Base-by-base conservation (phyloP, 2,797 vertebrate species). In the Diglossa cyanea region DNA sequence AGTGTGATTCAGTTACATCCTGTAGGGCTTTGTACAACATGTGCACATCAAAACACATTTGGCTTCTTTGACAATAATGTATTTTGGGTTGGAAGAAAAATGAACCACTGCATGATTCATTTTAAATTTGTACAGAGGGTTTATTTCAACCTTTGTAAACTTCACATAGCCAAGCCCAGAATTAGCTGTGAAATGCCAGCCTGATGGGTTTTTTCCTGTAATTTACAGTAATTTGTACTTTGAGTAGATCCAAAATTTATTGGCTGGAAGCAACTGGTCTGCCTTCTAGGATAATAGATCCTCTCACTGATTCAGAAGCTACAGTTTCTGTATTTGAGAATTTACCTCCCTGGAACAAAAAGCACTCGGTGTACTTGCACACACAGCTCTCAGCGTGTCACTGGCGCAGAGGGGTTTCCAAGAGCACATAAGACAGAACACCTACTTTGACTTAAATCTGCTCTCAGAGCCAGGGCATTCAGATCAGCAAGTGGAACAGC, bases 121-220 rank as follows among this genome's bases (percentile, higher is more conserved):
- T 92, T 92, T 72, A 73, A 79, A 53, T 84, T 71, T 61, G 31
- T 71, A 48, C 13, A 31, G 8, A 8, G 13, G 2, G 15, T 70
- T 86, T 91, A 58, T 84, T 86, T 87, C 67, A 93, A 72, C 58
- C 28, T 88, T 82, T 91, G 28, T 81, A 74, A 90, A 74, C 54
- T 84, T 92, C 68, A 81, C 40, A 71, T 8, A 90, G 28, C 7
- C n/a, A 92, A 90, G 31, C 1, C 24, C 28, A 60, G 42, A 91
- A 91, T 87, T 71, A 91, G 24, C 24, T 72, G 16, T 83, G 60
- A 91, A 96, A 90, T 65, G 28, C 10, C 68, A 91, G 13, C 11
- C 47, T 72, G 23, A 51, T 79, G 20, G 2, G 7, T 54, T 45
- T 80, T 51, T 47, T n/a, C 33, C 24, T 74, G 17, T n/a, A 12